A percentile compares a stretch with the other conserved stretches of the same genome.
Evolutionary conservation across 2,888 invertebrate species (phyloP).

Genomic region (Noctua fimbriata): DNA sequence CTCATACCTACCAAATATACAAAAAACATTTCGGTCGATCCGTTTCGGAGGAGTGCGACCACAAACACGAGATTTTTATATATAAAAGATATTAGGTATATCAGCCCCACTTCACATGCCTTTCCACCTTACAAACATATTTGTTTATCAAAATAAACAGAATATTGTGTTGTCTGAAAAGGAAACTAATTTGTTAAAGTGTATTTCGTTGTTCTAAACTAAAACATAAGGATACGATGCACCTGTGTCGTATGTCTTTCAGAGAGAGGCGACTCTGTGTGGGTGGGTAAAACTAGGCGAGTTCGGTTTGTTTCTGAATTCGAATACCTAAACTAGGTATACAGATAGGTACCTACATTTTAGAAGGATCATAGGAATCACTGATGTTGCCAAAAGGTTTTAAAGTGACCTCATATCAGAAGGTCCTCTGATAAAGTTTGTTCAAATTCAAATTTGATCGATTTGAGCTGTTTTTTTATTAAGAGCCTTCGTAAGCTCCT

Average conservation of each 20-base stretch:
- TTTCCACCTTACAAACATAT: background rate
- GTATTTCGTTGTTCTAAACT: slow-evolving; percentile 23
- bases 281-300: background rate
- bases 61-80: no score
- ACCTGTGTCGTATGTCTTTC: slow-evolving; percentile 23
- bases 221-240: slow-evolving; percentile 19
- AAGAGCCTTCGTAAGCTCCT: no score
- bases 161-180: slow-evolving; percentile 24
- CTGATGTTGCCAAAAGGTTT: no score
- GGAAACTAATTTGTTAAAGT: slow-evolving; percentile 46
- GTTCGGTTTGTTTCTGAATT: background rate
- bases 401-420: no score
- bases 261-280: slow-evolving; percentile 6
- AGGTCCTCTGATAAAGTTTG: no score
- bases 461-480: no score
- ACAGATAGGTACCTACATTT: background rate
- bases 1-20: no score
- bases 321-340: background rate
- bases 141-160: slow-evolving; percentile 19
- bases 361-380: no score
- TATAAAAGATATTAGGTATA: background rate
- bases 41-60: no score
- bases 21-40: no score
- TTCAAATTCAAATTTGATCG: no score
- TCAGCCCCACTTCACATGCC: background rate